Base-by-base conservation (phyloP, 1,140 invertebrate genomes). In the Leptonema lineaticorne region DNA sequence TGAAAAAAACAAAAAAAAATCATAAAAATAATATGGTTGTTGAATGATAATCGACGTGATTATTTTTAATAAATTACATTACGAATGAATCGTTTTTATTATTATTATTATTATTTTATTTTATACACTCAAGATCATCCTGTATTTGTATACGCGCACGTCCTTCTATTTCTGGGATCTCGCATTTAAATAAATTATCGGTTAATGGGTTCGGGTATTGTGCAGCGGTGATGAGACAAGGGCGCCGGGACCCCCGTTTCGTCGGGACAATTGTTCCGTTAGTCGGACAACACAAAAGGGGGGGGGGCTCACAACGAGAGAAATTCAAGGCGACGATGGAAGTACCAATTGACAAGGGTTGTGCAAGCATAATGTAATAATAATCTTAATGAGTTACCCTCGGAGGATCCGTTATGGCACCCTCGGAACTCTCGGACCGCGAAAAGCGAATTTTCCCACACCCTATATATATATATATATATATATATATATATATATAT, bases 321-420 rank as follows among this genome's bases (percentile, higher is more conserved):
- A n/a, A n/a, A n/a, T n/a, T n/a, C n/a, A n/a, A n/a, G n/a, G n/a
- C n/a, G 22, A n/a, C 46, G 46, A 41, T 14, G 11, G 11, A 16
- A 11, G 46, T n/a, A 57, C 3, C 57, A 29, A 59, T 59, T 59
- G 57, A 59, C 57, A 59, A 59, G 57, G 57, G 57, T 59, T 59
- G 28, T 59, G 57, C 30, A 37, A 37, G 57, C 50, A 53, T 53
- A 53, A 37, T 37, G 57, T 59, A 59, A 59, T 59, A 59, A 59
- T 37, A 59, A 59, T 59, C 30, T 59, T 59, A 59, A 59, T 59
- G 30, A 33, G 57, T 18, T 28, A n/a, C 8, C 57, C 50, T 24
- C 9, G 37, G n/a, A n/a, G 37, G 4, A 16, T 7, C 37, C 4
- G 3, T 14, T 14, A 2, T 7, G 14, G 4, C 11, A 14, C 37